Evolutionary conservation across 2,888 invertebrate genomes (phyloP).

Genomic region (Ethmia dodecea): DNA sequence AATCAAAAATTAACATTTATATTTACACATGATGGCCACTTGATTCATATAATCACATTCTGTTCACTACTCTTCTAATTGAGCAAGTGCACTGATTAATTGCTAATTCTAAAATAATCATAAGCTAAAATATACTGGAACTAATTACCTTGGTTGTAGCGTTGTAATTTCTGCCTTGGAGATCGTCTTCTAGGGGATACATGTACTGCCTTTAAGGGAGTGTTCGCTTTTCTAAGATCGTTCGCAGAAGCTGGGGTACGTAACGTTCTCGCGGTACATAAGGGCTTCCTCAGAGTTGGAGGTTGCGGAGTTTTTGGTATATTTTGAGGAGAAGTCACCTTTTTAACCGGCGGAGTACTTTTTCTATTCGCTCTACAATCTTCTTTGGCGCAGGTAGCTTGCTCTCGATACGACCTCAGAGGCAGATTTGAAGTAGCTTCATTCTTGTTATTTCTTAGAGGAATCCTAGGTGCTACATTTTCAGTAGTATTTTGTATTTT

Average conservation of each 20-base stretch:
- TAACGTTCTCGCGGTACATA: constrained; percentile 76
- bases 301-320: constrained; percentile 46
- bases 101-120: constrained; percentile 1
- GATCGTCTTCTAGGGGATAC: constrained; percentile 62
- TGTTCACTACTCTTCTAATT: constrained; percentile 10
- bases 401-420: constrained; percentile 33
- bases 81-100: constrained; percentile 20
- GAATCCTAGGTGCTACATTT: constrained; percentile 29
- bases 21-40: constrained; percentile 60
- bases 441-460: constrained; percentile 29
- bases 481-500: constrained; percentile 35
- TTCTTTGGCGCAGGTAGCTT: constrained; percentile 26
- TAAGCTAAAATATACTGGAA: constrained; percentile 4
- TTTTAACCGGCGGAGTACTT: constrained; percentile 47
- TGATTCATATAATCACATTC: constrained; percentile 12
- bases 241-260: constrained; percentile 57
- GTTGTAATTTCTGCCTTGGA: constrained; percentile 50
- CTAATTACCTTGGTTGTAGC: constrained; percentile 27
- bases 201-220: constrained; percentile 76
- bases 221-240: constrained; percentile 69
- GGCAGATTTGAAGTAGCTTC: constrained; percentile 24
- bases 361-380: constrained; percentile 36
- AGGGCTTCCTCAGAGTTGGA: constrained; percentile 79
- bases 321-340: constrained; percentile 47
- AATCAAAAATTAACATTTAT: constrained; percentile 14